Evolutionary conservation across 2,888 invertebrate genomes (phyloP).

Genomic region (Philonicus albiceps): DNA sequence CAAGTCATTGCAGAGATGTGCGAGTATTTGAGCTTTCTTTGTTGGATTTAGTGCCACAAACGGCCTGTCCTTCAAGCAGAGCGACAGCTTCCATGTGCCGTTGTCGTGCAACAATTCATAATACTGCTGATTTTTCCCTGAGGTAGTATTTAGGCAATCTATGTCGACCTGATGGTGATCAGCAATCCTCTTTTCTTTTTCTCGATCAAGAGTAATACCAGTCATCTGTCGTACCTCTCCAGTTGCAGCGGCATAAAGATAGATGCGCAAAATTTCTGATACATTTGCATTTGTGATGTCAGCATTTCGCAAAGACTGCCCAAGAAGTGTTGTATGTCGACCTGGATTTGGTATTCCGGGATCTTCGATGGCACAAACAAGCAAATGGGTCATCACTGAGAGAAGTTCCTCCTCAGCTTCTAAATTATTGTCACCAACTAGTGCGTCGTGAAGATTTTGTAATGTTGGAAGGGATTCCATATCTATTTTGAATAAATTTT

Average conservation of each 20-base stretch:
- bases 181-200: slow-evolving; percentile 79
- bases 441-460: slow-evolving; percentile 84
- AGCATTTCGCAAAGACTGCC: slow-evolving; percentile 87
- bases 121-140: slow-evolving; percentile 80
- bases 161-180: slow-evolving; percentile 83
- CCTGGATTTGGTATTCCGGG: slow-evolving; percentile 91
- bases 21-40: slow-evolving; percentile 86
- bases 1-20: slow-evolving; percentile 93
- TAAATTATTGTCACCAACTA: slow-evolving; percentile 77
- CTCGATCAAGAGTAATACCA: slow-evolving; percentile 81
- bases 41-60: slow-evolving; percentile 86
- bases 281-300: slow-evolving; percentile 92
- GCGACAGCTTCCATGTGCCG: slow-evolving; percentile 80
- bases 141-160: slow-evolving; percentile 69
- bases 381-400: slow-evolving; percentile 86
- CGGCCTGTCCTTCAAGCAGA: slow-evolving; percentile 81
- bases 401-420: slow-evolving; percentile 86
- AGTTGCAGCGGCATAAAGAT: slow-evolving; percentile 87
- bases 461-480: slow-evolving; percentile 87
- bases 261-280: slow-evolving; percentile 90
- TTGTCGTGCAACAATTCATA: slow-evolving; percentile 81
- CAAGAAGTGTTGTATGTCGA: slow-evolving; percentile 86
- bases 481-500: slow-evolving; percentile 65
- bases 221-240: slow-evolving; percentile 84
- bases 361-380: slow-evolving; percentile 93